Conservation (phyloP, 2,888 invertebrate genomes). For the Drosophila quinaria region DNA sequence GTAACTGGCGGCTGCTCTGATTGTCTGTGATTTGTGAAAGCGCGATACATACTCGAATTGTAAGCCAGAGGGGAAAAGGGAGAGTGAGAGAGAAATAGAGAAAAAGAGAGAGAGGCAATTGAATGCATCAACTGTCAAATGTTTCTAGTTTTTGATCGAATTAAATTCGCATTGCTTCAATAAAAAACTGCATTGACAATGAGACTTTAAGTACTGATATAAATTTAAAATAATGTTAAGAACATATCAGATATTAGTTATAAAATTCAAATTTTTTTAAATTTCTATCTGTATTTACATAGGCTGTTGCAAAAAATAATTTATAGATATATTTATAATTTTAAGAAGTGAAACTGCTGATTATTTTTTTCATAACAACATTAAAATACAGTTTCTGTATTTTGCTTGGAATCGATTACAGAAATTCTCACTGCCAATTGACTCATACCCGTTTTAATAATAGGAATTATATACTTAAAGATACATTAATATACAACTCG, state of each 20-base stretch:
- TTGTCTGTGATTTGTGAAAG: constrained; percentile 72
- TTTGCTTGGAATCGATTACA: background rate
- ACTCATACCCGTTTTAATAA: too few species aligned
- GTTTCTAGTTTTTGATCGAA: constrained; percentile 17
- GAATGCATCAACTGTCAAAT: constrained; percentile 34
- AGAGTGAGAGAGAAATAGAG: background rate
- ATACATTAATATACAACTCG: background rate
- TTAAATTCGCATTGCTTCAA: background rate
- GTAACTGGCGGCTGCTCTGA: constrained; percentile 53
- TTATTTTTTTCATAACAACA: too few species aligned
- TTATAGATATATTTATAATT: too few species aligned
- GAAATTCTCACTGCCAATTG: background rate
- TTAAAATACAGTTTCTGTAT: too few species aligned
- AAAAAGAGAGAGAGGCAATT: constrained; percentile 25
- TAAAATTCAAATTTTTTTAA: too few species aligned
- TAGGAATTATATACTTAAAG: background rate
- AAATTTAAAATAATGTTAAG: too few species aligned
- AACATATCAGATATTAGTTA: too few species aligned
- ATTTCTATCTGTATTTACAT: too few species aligned
- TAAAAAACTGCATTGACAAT: background rate
- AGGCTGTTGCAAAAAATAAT: too few species aligned
- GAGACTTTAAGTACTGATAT: constrained; percentile 4
- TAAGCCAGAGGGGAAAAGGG: background rate
- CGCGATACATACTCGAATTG: constrained; percentile 7
- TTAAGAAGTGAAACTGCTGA: too few species aligned